Evolutionary conservation across 2,113 vertebrate species (phyloP), one percentile per base, ranked within the genome.

Genomic region (Thunnus maccoyii): DNA sequence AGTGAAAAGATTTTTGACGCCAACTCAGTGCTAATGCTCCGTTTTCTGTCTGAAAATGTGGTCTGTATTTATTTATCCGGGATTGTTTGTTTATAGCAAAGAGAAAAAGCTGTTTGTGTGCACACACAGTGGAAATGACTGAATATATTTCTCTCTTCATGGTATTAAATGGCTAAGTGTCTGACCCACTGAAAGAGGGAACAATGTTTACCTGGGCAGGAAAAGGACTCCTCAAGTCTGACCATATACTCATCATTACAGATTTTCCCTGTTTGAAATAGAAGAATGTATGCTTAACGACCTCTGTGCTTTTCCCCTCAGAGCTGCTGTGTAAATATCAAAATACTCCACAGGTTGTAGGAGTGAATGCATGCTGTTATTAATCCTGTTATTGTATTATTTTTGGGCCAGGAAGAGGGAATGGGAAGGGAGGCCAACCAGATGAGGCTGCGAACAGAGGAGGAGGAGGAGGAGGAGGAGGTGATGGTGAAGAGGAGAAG

Each of bases 321-420:
- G 46, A 60, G 81, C 73, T 80, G 52, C 80, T 78, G 71, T 88
- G 77, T 30, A 86, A 88, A 89, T 84, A 88, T 81, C 22, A 67
- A 80, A 74, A 70, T 17, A 65, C 75, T 76, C 77, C 17, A 32
- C 72, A 57, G 61, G 58, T 64, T 52, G 79, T 78, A 51, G 58
- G 57, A 66, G 74, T 44, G 22, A 74, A 83, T 15, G 10, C 65
- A 67, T 25, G 61, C 63, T 83, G 55, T 36, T 74, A 76, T 88
- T 89, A 73, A 87, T 84, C 76, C 80, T 83, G 72, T 78, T 90
- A 74, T 87, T 86, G 62, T 74, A 48, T 92, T 72, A 63, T 85
- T 84, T 82, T 84, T 66, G 89, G 70, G 52, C 58, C 12, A 50
- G 54, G 72, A 80, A 25, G 69, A 69, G 57, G 62, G 41, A 60